Evolutionary conservation across 2,797 vertebrate genomes (phyloP), one percentile per base, ranked within the genome.

Genomic region (Esox masquinongy): DNA sequence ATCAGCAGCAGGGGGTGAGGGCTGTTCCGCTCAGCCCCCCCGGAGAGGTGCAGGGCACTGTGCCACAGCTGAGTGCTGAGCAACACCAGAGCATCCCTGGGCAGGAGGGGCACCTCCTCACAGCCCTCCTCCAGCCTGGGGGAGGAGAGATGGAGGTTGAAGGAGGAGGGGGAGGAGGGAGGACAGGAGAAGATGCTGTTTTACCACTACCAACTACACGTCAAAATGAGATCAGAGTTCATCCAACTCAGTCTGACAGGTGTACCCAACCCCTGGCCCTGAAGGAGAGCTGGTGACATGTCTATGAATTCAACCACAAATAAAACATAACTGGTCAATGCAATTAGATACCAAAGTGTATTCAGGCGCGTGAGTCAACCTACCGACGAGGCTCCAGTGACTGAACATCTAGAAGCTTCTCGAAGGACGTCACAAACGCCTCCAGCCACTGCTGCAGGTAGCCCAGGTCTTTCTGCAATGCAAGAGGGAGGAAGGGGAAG

Each of bases 361-460:
- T 31, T 31, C 29, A 31, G 29, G 3, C 29, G 29, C 36, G 7
- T 1, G 36, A 19, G 19, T 68, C 76, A 17, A 68, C 93, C 95
- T 89, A 99, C 97, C 96, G 94, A 36, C 95, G 88, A 19, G 96
- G 96, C 87, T 95, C 95, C 92, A 97, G 90, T 0, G 97, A 96
- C 43, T 94, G 92, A 26, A 97, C 94, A 14, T 95, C 88, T 56
- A 99, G 96, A 89, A 95, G 93, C 89, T 94, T 96, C 90, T 98
- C 96, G 14, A 97, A 98, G 86, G 93, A 93, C 0, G 88, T 86
- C 86, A 98, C 97, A 0, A 98, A 99, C 0, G 93, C 93, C 85
- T 97, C 96, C 83, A 99, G 91, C 97, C 96, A 99, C 86, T 97
- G 96, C 86, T 98, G 96, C 91, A 98, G 93, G 89, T 97, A 97